Conservation (phyloP, 2,113 vertebrate species). For the Alethe diademata region DNA sequence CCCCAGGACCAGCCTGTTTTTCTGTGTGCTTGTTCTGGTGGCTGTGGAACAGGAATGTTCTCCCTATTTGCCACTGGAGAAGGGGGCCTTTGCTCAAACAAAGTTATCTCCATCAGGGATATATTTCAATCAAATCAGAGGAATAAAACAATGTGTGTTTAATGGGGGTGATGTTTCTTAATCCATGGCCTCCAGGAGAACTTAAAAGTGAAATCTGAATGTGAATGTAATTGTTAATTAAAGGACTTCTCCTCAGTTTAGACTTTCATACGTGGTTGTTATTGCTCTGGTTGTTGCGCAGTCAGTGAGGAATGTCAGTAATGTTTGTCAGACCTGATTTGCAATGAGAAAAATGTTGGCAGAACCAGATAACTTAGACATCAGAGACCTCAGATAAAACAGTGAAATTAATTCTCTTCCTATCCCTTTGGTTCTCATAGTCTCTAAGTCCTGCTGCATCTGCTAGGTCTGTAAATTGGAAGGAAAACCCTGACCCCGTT, state of each 20-base stretch:
- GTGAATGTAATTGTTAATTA: slow-evolving; percentile 68
- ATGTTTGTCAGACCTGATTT: slow-evolving; percentile 13
- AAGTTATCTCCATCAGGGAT: background rate
- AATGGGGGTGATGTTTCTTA: background rate
- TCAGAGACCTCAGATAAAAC: background rate
- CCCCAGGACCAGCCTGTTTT: background rate
- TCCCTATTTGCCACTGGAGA: background rate
- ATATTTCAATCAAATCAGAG: background rate
- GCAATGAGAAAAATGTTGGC: background rate
- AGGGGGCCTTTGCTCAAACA: background rate
- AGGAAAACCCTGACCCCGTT: background rate
- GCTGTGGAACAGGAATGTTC: background rate
- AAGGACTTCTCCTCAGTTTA: slow-evolving; percentile 31
- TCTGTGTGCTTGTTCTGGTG: background rate
- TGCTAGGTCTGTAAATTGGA: background rate
- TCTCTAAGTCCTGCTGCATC: background rate
- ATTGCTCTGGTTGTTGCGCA: background rate
- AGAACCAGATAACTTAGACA: background rate
- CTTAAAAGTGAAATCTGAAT: slow-evolving; percentile 66
- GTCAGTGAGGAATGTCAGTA: background rate
- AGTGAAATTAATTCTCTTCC: background rate
- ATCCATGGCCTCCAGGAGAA: slow-evolving; percentile 66
- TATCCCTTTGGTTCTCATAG: background rate
- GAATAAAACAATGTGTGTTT: background rate
- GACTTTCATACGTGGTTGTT: background rate